These are phyloP conservation scores for Pachyrhynchus sulphureomaculatus DNA, from an alignment of 1,140 invertebrate species.

Conservation along the genomic window DNA sequence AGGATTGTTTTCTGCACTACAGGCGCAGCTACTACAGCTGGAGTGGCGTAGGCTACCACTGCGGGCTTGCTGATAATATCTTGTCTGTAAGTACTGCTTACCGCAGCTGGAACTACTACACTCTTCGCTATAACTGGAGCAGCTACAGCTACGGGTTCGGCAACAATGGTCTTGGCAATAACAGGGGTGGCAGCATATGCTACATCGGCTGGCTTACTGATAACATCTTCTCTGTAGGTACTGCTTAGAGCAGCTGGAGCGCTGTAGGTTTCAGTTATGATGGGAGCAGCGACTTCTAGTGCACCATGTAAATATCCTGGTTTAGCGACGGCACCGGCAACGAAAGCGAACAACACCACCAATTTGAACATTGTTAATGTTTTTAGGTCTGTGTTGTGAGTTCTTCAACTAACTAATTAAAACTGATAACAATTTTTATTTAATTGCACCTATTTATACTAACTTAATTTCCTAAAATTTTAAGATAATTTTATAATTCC, in stretches of 20 bases:
- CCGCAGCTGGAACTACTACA: conserved; percentile 11
- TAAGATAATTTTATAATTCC: too few relatives aligned
- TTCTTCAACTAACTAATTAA: conserved; percentile 36
- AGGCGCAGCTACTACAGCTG: not conserved
- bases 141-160: conserved; percentile 6
- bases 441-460: conserved; percentile 13
- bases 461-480: too few relatives aligned
- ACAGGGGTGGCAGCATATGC: conserved; percentile 9
- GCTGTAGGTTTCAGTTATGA: conserved; percentile 16
- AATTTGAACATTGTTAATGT: conserved; percentile 40
- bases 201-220: conserved; percentile 25
- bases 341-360: conserved; percentile 42
- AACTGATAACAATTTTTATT: conserved; percentile 17
- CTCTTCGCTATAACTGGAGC: conserved; percentile 25
- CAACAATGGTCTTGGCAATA: not conserved
- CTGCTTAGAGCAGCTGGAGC: conserved; percentile 30
- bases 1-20: conserved; percentile 13
- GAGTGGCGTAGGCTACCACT: conserved; percentile 14
- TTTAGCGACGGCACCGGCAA: conserved; percentile 35
- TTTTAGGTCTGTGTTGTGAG: conserved; percentile 41
- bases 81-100: conserved; percentile 26
- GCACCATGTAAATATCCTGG: conserved; percentile 22
- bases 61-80: conserved; percentile 24
- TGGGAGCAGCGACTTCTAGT: conserved; percentile 25
- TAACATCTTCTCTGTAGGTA: conserved; percentile 30